Evolutionary conservation across 1,140 invertebrate species (phyloP).

Genomic region (Harpegnathos saltator): DNA sequence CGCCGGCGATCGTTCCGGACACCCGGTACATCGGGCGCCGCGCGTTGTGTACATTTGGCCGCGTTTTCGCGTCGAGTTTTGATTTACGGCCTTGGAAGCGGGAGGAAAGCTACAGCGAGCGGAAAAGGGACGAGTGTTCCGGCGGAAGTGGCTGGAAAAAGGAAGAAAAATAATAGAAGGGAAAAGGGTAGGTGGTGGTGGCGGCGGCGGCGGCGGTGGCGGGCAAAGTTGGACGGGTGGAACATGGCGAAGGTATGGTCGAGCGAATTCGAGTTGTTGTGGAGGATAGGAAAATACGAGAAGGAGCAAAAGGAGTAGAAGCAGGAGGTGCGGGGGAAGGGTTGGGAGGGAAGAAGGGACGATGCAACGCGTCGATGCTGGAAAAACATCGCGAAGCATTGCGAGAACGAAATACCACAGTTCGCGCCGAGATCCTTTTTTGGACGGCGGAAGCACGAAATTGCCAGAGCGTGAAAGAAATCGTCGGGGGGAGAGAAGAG

Average conservation of each 20-base stretch:
- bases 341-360: not conserved
- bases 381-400: constrained; percentile 66
- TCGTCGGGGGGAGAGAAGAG: constrained; percentile 40
- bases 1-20: constrained; percentile 76
- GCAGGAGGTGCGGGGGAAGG: not conserved
- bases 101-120: constrained; percentile 39
- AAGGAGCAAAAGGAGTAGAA: not conserved
- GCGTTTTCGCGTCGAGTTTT: constrained; percentile 79
- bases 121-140: constrained; percentile 38
- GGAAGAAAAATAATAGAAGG: constrained; percentile 68
- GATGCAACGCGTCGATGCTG: constrained; percentile 52
- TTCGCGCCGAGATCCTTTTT: constrained; percentile 63
- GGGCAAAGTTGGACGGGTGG: constrained; percentile 52
- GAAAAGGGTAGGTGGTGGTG: not conserved
- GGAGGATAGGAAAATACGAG: constrained; percentile 42
- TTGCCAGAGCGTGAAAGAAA: constrained; percentile 72
- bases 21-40: constrained; percentile 77
- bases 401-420: constrained; percentile 63
- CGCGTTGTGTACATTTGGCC: constrained; percentile 74
- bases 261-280: constrained; percentile 62
- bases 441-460: constrained; percentile 63
- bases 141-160: constrained; percentile 67
- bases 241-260: constrained; percentile 67
- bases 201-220: not conserved
- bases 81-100: constrained; percentile 72